Conservation (phyloP, 2,113 vertebrate species). For the Atlantisia rogersi region DNA sequence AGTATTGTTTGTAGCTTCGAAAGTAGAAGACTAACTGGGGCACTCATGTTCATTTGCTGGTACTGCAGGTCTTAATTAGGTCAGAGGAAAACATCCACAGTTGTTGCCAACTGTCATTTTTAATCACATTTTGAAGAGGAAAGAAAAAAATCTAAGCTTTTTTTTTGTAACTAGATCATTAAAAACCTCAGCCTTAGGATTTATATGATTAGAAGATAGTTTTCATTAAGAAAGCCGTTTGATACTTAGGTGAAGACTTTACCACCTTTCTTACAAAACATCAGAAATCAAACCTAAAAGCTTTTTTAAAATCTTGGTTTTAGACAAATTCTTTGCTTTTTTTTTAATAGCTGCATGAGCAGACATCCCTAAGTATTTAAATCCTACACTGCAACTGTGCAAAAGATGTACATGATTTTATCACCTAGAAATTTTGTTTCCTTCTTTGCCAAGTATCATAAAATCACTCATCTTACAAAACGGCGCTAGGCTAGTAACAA, state of each 20-base stretch:
- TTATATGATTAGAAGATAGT: neutral
- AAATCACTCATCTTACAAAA: neutral
- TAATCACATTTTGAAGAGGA: neutral
- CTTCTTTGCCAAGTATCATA: neutral
- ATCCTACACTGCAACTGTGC: neutral
- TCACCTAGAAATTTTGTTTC: neutral
- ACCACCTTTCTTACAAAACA: neutral
- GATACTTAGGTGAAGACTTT: neutral
- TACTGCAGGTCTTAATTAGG: slow-evolving; percentile 3
- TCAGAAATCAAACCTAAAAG: neutral
- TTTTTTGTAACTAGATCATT: neutral
- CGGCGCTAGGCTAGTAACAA: neutral
- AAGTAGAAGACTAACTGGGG: neutral
- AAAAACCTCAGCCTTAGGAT: neutral
- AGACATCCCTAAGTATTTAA: neutral
- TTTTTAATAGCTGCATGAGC: neutral
- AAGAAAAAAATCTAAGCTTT: neutral
- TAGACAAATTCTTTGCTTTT: neutral
- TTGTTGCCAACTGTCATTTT: slow-evolving; percentile 28
- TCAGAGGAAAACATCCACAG: neutral
- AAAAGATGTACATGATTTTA: neutral
- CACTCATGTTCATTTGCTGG: neutral
- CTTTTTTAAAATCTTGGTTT: neutral
- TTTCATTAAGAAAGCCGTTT: neutral
- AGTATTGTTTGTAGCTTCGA: neutral